Base-by-base conservation (phyloP, 1,140 invertebrate species). In the Propsilocerus akamusi region DNA sequence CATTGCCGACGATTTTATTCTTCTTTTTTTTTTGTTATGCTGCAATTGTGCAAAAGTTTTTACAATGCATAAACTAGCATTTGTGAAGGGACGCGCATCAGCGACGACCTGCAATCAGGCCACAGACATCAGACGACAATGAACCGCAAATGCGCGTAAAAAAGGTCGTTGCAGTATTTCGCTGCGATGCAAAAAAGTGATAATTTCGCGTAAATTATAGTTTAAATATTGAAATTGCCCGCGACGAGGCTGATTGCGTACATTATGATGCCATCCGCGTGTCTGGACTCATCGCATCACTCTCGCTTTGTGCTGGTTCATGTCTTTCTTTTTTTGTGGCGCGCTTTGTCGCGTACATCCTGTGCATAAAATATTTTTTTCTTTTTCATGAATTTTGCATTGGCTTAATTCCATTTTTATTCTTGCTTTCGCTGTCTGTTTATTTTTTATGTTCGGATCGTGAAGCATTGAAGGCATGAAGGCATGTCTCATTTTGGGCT, bases 151-250 rank as follows among this genome's bases (percentile, higher is more conserved):
- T 20, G 17, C 22, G 34, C 34, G 22, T 17, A 41, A 41, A 14
- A 14, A 14, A 7, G 17, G n/a, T 41, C 14, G 10, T 7, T 41
- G 34, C 6, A 11, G 28, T n/a, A 11, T n/a, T n/a, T 30, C 34
- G 14, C 17, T 41, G 34, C 34, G 20, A 37, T 11, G 10, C 28
- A 8, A 30, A 30, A 8, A n/a, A 30, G n/a, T 6, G 28, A 30
- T 30, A 30, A 30, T 30, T 30, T 30, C 28, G 2, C 14, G 10
- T 20, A 41, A 41, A 41, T 41, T 41, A 41, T 41, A 17, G 34
- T 41, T 41, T 41, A 41, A 41, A 41, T 41, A 41, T 41, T 41
- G 34, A 41, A 41, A 41, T 41, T 41, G 17, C 14, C 28, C 28
- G 28, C n/a, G 10, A n/a, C n/a, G n/a, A n/a, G n/a, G n/a, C n/a